phyloP scores from a whole-genome alignment of 2,113 vertebrate species.

The Canis aureus region DNA sequence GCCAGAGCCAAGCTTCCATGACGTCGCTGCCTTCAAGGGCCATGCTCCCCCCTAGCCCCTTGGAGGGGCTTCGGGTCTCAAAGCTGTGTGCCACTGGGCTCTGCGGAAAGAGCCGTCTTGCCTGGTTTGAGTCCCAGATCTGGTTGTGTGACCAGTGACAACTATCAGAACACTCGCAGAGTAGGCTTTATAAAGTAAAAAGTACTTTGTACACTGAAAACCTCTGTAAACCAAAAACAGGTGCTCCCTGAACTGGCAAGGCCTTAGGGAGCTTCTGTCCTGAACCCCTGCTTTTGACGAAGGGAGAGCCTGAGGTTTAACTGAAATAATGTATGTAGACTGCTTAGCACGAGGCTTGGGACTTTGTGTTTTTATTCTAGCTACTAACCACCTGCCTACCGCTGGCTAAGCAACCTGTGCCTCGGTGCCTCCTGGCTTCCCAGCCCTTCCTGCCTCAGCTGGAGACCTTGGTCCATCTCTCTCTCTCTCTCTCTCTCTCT shows the following conservation, averaged over 20 bases:
- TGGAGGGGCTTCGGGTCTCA: background rate
- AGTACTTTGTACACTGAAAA: background rate
- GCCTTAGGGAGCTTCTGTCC: conserved; percentile 19
- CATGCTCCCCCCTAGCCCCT: background rate
- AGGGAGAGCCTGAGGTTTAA: background rate
- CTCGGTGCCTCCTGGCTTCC: background rate
- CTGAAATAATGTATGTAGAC: background rate
- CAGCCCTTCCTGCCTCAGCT: background rate
- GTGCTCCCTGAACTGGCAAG: background rate
- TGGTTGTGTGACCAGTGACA: background rate
- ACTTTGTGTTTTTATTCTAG: background rate
- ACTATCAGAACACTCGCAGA: background rate
- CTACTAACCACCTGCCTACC: background rate
- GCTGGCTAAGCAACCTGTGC: background rate
- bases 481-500: too few relatives aligned
- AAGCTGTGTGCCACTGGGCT: background rate
- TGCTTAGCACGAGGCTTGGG: background rate
- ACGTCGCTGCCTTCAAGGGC: background rate
- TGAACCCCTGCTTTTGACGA: background rate
- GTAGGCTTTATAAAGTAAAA: background rate
- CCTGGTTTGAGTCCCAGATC: background rate
- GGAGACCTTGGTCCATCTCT: background rate
- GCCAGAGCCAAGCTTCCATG: conserved; percentile 56
- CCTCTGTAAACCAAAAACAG: background rate
- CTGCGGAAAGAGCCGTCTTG: background rate